phyloP scores from a whole-genome alignment of 2,797 vertebrate species.

The Xenentodon cancila region DNA sequence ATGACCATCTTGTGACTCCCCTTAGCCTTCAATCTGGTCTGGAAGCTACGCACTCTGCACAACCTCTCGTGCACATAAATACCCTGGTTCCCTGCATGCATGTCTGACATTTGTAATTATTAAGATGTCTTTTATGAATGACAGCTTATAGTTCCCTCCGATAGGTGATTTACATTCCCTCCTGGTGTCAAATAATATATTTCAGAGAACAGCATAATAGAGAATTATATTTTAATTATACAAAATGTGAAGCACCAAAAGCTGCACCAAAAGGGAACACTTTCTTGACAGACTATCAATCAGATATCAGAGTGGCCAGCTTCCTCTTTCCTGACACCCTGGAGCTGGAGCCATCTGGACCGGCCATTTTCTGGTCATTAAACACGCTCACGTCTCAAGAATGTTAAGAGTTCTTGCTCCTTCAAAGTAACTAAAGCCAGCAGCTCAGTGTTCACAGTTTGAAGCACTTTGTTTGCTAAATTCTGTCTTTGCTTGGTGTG shows the following conservation, averaged over 20 bases:
- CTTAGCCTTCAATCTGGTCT: constrained; percentile 56
- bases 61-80: constrained; percentile 14
- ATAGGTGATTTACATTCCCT: constrained; percentile 30
- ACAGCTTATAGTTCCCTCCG: constrained; percentile 2
- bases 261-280: constrained; percentile 23
- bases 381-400: constrained; percentile 34
- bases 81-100: constrained; percentile 21
- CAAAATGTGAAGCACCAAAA: constrained; percentile 22
- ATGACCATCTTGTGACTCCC: constrained; percentile 59
- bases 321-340: constrained; percentile 54
- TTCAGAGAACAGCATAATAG: background rate
- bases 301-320: constrained; percentile 61
- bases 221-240: constrained; percentile 19
- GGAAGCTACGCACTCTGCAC: constrained; percentile 17
- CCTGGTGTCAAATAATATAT: constrained; percentile 16
- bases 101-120: constrained; percentile 24
- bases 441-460: constrained; percentile 32
- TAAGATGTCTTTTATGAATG: constrained; percentile 20
- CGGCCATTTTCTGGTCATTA: constrained; percentile 65
- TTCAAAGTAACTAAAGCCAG: constrained; percentile 22
- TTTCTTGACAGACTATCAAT: constrained; percentile 61
- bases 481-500: constrained; percentile 26
- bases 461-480: constrained; percentile 46
- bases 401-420: constrained; percentile 26
- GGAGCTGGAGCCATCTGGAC: constrained; percentile 74